phyloP scores from a whole-genome alignment of 2,113 vertebrate genomes.

The Tragulus kanchil region DNA sequence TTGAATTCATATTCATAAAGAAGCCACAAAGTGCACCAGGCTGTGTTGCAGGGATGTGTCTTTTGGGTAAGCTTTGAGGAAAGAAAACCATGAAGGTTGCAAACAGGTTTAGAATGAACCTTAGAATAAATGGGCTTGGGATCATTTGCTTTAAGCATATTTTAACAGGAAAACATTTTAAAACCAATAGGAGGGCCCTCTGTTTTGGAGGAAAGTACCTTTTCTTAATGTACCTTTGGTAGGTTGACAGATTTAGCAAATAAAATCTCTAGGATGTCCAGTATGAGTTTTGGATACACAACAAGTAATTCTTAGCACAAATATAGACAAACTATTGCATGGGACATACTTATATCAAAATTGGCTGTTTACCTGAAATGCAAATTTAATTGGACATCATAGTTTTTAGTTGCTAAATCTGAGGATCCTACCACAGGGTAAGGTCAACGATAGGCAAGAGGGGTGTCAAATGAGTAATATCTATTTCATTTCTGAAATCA shows the following conservation, averaged over 20 bases:
- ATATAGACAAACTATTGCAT: background rate
- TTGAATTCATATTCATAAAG: conserved; percentile 1
- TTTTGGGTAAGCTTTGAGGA: too few species aligned
- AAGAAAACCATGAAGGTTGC: background rate
- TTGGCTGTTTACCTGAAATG: conserved; percentile 11
- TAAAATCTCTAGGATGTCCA: background rate
- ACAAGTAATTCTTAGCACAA: background rate
- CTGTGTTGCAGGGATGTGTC: too few species aligned
- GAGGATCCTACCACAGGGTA: background rate
- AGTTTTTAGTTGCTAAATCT: background rate
- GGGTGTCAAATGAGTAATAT: background rate
- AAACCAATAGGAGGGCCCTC: background rate
- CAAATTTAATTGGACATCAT: background rate
- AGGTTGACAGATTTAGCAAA: background rate
- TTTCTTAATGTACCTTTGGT: background rate
- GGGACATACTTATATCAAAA: background rate
- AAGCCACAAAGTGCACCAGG: background rate
- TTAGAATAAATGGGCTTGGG: background rate
- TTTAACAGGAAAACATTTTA: conserved; percentile 21
- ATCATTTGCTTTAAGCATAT: background rate
- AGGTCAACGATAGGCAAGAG: background rate
- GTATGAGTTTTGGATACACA: conserved; percentile 32
- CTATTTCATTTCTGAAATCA: conserved; percentile 13
- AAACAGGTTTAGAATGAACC: background rate
- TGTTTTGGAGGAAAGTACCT: background rate